phyloP scores from a whole-genome alignment of 53 echinoderm and acorn worm genomes.

The Temnopleurus reevesii region DNA sequence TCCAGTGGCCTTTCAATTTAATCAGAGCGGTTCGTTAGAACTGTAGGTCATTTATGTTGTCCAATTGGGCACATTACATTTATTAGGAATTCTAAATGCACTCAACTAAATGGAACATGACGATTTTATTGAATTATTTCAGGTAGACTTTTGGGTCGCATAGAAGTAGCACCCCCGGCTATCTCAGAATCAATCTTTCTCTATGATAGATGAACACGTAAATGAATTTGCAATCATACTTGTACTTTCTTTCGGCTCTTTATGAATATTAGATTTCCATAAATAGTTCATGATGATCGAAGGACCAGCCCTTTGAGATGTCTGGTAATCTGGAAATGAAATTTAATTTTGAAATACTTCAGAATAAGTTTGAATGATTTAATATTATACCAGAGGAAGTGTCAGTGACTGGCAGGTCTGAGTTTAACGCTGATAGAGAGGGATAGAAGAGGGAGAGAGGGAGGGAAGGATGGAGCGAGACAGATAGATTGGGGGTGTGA shows the following conservation, averaged over 20 bases:
- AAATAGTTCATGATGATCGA: not conserved
- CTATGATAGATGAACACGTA: not conserved
- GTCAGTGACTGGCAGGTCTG: no score
- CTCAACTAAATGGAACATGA: slow-evolving; percentile 13
- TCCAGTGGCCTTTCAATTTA: not conserved
- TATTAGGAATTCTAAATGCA: slow-evolving; percentile 1
- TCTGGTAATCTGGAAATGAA: no score
- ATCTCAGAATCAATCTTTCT: not conserved
- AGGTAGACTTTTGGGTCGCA: not conserved
- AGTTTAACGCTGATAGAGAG: no score
- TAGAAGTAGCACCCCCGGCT: not conserved
- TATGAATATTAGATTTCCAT: not conserved
- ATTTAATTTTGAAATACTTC: no score
- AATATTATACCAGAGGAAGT: no score
- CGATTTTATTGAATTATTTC: not conserved
- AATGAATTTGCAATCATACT: no score
- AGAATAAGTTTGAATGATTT: no score
- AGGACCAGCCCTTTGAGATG: no score
- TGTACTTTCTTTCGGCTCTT: not conserved
- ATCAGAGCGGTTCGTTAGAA: not conserved
- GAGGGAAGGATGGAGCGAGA: no score
- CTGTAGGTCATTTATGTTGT: not conserved
- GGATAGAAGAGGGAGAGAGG: no score
- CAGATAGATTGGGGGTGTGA: no score
- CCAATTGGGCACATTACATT: not conserved